phyloP scores from a whole-genome alignment of 2,797 vertebrate genomes.

The Argyrosomus regius region DNA sequence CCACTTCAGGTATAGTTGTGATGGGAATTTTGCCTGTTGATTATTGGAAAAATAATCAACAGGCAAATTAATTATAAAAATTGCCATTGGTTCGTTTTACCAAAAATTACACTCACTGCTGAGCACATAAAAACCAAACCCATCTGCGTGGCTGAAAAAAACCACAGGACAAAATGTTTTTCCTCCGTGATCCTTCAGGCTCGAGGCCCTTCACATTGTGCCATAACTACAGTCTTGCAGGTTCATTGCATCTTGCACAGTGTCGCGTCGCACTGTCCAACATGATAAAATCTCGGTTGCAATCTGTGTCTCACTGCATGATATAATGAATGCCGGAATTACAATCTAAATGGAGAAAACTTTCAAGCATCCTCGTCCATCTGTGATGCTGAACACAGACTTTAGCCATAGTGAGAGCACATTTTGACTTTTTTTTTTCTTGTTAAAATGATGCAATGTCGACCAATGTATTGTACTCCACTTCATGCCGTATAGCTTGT shows the following conservation, averaged over 20 bases:
- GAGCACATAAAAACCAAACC: background rate
- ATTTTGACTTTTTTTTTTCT: background rate
- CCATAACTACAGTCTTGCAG: background rate
- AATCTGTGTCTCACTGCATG: background rate
- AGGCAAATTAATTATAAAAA: background rate
- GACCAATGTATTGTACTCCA: background rate
- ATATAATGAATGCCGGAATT: background rate
- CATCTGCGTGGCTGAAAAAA: background rate
- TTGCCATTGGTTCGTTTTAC: background rate
- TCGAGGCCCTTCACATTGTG: background rate
- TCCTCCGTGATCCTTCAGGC: background rate
- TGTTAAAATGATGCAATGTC: background rate
- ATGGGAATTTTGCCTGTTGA: background rate
- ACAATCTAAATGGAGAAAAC: background rate
- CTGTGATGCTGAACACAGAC: background rate
- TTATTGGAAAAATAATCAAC: conserved; percentile 1
- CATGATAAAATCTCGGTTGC: background rate
- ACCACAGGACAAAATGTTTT: background rate
- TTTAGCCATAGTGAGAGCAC: background rate
- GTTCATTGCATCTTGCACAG: background rate
- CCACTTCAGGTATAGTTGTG: background rate
- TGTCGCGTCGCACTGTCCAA: background rate
- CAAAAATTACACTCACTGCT: background rate
- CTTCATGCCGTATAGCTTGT: background rate
- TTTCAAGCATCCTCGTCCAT: background rate